phyloP scores from a whole-genome alignment of 2,888 invertebrate species.

The Ferdinandea cuprea region DNA sequence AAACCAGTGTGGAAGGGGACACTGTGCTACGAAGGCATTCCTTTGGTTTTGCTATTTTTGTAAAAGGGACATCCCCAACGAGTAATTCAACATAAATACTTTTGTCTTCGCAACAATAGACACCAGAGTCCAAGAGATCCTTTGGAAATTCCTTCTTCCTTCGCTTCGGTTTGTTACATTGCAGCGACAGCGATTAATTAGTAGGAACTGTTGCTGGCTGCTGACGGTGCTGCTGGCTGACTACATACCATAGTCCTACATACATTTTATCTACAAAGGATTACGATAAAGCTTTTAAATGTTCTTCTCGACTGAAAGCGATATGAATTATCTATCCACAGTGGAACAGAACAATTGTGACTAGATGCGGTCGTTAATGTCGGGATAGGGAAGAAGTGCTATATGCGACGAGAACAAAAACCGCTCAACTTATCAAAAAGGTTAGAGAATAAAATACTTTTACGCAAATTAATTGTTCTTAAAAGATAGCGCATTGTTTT shows the following conservation, averaged over 20 bases:
- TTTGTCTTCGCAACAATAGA: constrained; percentile 67
- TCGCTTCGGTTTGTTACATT: no score
- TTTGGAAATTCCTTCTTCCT: constrained; percentile 44
- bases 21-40: no score
- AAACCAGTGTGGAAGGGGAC: background rate
- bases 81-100: constrained; percentile 72
- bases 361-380: constrained; percentile 21
- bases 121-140: constrained; percentile 38
- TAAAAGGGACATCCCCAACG: constrained; percentile 60
- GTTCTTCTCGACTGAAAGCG: constrained; percentile 35
- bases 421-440: constrained; percentile 43
- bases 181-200: constrained; percentile 15
- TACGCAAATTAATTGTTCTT: constrained; percentile 66
- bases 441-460: constrained; percentile 67
- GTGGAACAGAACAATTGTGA: constrained; percentile 62
- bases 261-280: constrained; percentile 58
- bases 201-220: constrained; percentile 68
- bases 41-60: constrained; percentile 36
- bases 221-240: constrained; percentile 1
- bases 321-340: constrained; percentile 64
- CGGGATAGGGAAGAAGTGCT: constrained; percentile 27
- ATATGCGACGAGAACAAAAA: constrained; percentile 28
- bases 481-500: constrained; percentile 3
- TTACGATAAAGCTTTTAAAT: constrained; percentile 69
- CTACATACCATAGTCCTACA: no score